Evolutionary conservation across 1,140 invertebrate genomes (phyloP).

Genomic region (Scaptomyza montana): DNA sequence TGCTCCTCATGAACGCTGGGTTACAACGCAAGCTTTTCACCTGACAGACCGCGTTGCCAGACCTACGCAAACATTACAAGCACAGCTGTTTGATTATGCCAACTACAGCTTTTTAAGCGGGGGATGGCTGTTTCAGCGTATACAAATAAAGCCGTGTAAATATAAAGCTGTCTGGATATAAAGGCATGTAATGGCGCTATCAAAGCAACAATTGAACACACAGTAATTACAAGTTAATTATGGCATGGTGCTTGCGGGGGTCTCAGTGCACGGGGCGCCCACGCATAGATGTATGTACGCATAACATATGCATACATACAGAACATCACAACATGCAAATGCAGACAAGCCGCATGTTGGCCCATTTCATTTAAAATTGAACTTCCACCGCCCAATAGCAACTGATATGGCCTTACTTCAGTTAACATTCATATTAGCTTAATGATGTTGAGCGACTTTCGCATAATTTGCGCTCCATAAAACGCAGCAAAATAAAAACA

Average conservation of each 20-base stretch:
- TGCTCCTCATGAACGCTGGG: not conserved
- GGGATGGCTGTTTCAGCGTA: not conserved
- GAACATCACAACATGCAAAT: slow-evolving; percentile 13
- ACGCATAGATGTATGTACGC: slow-evolving; percentile 13
- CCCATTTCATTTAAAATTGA: slow-evolving; percentile 1
- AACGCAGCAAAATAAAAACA: slow-evolving; percentile 58
- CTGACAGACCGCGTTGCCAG: slow-evolving; percentile 47
- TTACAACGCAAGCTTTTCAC: slow-evolving; percentile 43
- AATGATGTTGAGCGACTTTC: slow-evolving; percentile 7
- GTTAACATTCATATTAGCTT: slow-evolving; percentile 24
- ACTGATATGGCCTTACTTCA: slow-evolving; percentile 5
- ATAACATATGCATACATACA: not conserved
- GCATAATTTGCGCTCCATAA: slow-evolving; percentile 5
- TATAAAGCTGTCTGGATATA: slow-evolving; percentile 12
- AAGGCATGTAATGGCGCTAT: not conserved
- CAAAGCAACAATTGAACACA: slow-evolving; percentile 5
- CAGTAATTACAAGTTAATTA: slow-evolving; percentile 52
- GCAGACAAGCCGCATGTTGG: slow-evolving; percentile 18
- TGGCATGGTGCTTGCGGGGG: slow-evolving; percentile 41
- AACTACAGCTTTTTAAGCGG: not conserved
- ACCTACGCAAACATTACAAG: slow-evolving; percentile 31
- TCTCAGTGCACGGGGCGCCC: slow-evolving; percentile 2
- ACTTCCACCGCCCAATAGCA: not conserved
- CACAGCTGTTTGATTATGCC: slow-evolving; percentile 49
- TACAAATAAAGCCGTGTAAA: slow-evolving; percentile 33